Percentiles rank a stretch among this genome's conserved stretches.
Conservation (phyloP, 2,888 invertebrate genomes). For the Dusona sp. region DNA sequence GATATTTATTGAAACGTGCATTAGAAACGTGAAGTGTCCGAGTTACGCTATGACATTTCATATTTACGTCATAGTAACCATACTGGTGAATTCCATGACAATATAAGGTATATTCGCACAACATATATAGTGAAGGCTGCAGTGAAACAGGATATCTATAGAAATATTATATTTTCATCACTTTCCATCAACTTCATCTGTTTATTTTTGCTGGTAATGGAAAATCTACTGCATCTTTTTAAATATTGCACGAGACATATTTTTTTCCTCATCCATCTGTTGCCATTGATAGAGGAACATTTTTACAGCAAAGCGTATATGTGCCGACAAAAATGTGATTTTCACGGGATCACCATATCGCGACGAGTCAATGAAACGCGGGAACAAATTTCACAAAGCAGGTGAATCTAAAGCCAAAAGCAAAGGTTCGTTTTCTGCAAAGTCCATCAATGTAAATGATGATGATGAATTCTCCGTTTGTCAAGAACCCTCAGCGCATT, state of each 20-base stretch:
- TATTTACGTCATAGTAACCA: slow-evolving; percentile 59
- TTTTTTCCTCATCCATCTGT: not conserved
- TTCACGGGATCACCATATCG: too few relatives aligned
- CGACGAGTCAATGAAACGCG: not conserved
- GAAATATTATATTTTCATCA: not conserved
- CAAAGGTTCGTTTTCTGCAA: too few relatives aligned
- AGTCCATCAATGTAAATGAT: not conserved
- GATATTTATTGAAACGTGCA: slow-evolving; percentile 43
- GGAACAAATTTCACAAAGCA: not conserved
- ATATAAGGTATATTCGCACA: slow-evolving; percentile 35
- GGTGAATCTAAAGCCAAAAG: too few relatives aligned
- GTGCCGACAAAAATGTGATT: too few relatives aligned
- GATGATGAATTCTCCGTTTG: not conserved
- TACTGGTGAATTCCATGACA: slow-evolving; percentile 47
- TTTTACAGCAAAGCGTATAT: too few relatives aligned
- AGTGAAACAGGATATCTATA: not conserved
- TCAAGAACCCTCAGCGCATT: not conserved
- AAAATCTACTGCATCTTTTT: not conserved
- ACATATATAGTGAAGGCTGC: not conserved
- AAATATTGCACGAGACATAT: not conserved
- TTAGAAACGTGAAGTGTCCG: slow-evolving; percentile 62
- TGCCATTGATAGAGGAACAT: not conserved
- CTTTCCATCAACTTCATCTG: not conserved
- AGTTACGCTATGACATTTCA: slow-evolving; percentile 48
- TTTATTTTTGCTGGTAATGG: not conserved